These are phyloP conservation scores for Pachyseris speciosa DNA, from an alignment of 64 coral and sea anemone genomes.

Conservation along the genomic window DNA sequence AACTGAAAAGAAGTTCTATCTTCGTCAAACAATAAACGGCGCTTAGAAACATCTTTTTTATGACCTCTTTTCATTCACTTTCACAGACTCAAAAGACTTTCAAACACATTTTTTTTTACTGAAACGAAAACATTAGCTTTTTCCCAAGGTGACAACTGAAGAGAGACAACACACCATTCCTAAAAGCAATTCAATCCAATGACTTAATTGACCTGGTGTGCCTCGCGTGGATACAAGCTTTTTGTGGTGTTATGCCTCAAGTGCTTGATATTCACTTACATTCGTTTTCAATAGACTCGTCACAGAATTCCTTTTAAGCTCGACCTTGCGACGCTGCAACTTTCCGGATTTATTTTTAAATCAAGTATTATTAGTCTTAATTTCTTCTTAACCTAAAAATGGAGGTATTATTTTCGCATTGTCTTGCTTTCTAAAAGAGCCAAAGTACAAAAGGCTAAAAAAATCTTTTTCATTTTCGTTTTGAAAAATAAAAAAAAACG, in stretches of 20 bases:
- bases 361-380: background rate
- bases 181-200: background rate
- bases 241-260: background rate
- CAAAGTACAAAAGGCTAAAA: background rate
- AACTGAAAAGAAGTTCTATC: background rate
- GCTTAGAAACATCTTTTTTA: no score
- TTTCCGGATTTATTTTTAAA: slow-evolving; percentile 19
- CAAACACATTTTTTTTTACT: no score
- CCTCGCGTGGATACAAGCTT: background rate
- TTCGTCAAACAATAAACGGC: no score
- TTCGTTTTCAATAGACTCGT: slow-evolving; percentile 2
- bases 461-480: background rate
- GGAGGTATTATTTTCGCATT: background rate
- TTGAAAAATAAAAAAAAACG: background rate
- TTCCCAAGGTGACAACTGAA: no score
- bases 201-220: background rate
- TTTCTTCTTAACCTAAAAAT: background rate
- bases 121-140: no score
- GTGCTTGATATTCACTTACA: slow-evolving; percentile 4
- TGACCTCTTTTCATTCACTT: no score
- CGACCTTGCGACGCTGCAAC: background rate
- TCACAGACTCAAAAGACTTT: no score
- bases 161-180: background rate
- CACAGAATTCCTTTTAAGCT: background rate
- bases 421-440: background rate